Evolutionary conservation across 2,113 vertebrate genomes (phyloP), one percentile per base, ranked within the genome.

Genomic region (Eudorcas thomsonii): DNA sequence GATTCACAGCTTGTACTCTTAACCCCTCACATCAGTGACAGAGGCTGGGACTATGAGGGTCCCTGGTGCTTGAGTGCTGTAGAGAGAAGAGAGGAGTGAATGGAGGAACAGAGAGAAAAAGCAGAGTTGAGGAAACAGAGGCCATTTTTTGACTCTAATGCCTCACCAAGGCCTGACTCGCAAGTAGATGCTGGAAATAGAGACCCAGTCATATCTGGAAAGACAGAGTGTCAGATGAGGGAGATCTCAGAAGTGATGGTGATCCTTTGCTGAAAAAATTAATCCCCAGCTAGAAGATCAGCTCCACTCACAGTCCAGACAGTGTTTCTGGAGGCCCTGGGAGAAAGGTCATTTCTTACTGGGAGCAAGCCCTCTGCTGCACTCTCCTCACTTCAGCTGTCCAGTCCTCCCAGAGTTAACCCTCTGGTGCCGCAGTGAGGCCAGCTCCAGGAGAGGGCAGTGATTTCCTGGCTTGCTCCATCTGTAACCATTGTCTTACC

Each of bases 401-500:
- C 54, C 86, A 21, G 54, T 60, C 84, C 59, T 43, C 80, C 43
- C 36, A 55, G 55, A 74, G 55, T n/a, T 78, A 93, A 80, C 59
- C 71, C n/a, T 93, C 86, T 13, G 33, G 25, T n/a, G 43, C 62
- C 74, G 25, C 13, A 78, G 4, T 4, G 21, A 39, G 48, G 8
- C 30, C 36, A 81, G 36, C 52, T 83, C 62, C n/a, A n/a, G 30
- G 98, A 98, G 97, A 98, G 82, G 96, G 96, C 98, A 98, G 98
- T 95, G 97, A 98, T 98, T 98, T 98, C 98, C 95, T 98, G 98
- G 98, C 98, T 98, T 98, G 98, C 97, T 97, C 97, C 96, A 98
- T 98, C 98, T 98, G 98, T 98, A 98, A 98, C 98, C 98, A 98
- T 97, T 97, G 97, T 97, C 98, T 98, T 98, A 98, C 98, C 98